phyloP scores from a whole-genome alignment of 2,797 vertebrate genomes.

The Chaunax sp. region DNA sequence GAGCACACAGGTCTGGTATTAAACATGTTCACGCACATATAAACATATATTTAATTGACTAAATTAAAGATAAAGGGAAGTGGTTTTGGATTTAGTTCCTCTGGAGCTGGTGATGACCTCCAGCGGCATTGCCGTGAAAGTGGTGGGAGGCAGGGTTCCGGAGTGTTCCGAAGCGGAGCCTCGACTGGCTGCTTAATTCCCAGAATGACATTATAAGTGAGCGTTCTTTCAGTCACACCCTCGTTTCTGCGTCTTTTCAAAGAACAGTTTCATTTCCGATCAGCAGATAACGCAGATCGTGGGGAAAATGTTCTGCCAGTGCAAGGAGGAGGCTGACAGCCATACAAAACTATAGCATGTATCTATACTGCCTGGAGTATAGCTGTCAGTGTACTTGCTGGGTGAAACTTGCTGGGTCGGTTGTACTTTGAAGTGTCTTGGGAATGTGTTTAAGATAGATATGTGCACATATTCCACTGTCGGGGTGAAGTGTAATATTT shows the following conservation, averaged over 20 bases:
- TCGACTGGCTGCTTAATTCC: slow-evolving; percentile 24
- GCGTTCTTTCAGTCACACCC: slow-evolving; percentile 31
- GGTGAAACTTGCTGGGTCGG: too few relatives aligned
- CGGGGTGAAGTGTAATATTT: too few relatives aligned
- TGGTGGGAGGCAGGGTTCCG: slow-evolving; percentile 19
- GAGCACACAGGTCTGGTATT: slow-evolving; percentile 14
- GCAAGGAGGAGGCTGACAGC: slow-evolving; percentile 12
- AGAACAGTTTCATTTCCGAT: slow-evolving; percentile 47
- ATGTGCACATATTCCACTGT: too few relatives aligned
- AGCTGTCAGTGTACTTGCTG: slow-evolving; percentile 8
- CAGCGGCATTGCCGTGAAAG: too few relatives aligned
- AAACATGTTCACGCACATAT: slow-evolving; percentile 11
- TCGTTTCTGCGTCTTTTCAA: slow-evolving; percentile 25
- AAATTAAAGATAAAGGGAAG: background rate
- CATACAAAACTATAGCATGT: background rate
- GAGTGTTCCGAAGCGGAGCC: slow-evolving; percentile 15
- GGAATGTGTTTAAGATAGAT: slow-evolving; percentile 3
- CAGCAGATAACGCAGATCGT: slow-evolving; percentile 25
- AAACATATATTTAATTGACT: background rate
- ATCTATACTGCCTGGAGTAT: background rate
- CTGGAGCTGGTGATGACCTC: background rate
- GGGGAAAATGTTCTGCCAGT: background rate
- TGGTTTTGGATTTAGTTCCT: background rate
- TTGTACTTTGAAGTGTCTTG: background rate
- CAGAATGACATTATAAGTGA: slow-evolving; percentile 18